phyloP scores from a whole-genome alignment of 2,113 vertebrate species.

The Eidolon helvum region DNA sequence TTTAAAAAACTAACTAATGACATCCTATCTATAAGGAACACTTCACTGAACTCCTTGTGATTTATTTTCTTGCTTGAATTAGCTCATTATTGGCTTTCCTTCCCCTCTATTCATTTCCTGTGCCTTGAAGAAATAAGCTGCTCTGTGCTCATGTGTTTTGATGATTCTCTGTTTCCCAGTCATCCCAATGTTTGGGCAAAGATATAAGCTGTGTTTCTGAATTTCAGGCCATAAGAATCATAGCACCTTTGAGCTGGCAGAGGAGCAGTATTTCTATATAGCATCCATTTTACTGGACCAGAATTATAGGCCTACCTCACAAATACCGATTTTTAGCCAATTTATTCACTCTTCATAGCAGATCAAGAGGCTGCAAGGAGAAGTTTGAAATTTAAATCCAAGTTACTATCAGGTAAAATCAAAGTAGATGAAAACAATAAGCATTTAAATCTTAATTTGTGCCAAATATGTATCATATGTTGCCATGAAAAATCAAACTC shows the following conservation, averaged over 20 bases:
- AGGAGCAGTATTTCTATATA: background rate
- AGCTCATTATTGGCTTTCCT: background rate
- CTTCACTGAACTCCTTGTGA: background rate
- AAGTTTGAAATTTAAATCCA: constrained; percentile 14
- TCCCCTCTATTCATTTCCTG: too few species aligned
- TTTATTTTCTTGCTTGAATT: background rate
- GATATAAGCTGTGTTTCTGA: background rate
- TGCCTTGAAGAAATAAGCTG: background rate
- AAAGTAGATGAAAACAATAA: background rate
- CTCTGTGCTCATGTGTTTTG: background rate
- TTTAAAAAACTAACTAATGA: too few species aligned
- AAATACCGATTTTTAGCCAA: background rate
- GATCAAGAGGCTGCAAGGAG: background rate
- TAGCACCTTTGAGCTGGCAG: background rate
- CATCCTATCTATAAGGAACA: too few species aligned
- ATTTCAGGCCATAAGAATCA: background rate
- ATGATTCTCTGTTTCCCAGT: background rate
- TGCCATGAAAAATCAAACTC: background rate
- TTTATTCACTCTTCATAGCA: background rate
- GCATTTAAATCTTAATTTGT: constrained; percentile 19
- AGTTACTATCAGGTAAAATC: background rate
- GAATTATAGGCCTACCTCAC: background rate
- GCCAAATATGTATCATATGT: background rate
- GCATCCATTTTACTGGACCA: background rate
- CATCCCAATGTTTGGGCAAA: background rate